Percentiles rank a stretch among this genome's conserved stretches.
Conservation (phyloP, 2,797 vertebrate species). For the Ambastaia sidthimunki region DNA sequence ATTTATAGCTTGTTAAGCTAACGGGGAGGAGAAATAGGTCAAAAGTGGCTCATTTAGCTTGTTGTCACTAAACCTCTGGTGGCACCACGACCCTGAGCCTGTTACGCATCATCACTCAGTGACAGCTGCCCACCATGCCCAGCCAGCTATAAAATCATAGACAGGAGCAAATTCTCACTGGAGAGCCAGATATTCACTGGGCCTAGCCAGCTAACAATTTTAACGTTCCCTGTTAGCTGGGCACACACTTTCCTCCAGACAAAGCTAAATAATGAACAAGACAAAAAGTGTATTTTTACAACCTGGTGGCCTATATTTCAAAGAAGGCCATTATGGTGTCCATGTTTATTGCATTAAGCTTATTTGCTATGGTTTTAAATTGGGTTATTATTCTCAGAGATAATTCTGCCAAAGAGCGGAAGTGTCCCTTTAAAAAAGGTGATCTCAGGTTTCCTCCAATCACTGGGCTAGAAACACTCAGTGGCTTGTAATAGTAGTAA, state of each 20-base stretch:
- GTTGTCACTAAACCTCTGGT: conserved; percentile 55
- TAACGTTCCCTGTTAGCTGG: too few species aligned
- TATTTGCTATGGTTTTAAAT: conserved; percentile 47
- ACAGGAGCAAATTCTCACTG: conserved; percentile 32
- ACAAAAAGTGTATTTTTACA: conserved; percentile 38
- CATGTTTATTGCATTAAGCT: conserved; percentile 54
- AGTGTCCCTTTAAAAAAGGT: conserved; percentile 25
- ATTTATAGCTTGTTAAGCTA: conserved; percentile 59
- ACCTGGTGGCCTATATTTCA: conserved; percentile 23
- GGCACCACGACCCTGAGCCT: conserved; percentile 49
- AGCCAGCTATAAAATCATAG: conserved; percentile 58
- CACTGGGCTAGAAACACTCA: conserved; percentile 15
- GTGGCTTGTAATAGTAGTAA: background rate
- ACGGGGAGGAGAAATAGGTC: conserved; percentile 48
- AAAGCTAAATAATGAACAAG: conserved; percentile 58
- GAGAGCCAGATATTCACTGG: conserved; percentile 50
- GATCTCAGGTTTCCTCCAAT: background rate
- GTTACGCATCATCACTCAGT: conserved; percentile 50
- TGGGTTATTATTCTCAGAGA: conserved; percentile 52
- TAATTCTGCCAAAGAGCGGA: conserved; percentile 47
- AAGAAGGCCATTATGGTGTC: conserved; percentile 33
- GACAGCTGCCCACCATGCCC: conserved; percentile 43
- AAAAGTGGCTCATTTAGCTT: conserved; percentile 50
- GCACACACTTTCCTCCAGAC: conserved; percentile 33
- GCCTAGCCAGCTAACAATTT: background rate